phyloP scores from a whole-genome alignment of 1,140 invertebrate species.

The Acromyrmex heyeri region DNA sequence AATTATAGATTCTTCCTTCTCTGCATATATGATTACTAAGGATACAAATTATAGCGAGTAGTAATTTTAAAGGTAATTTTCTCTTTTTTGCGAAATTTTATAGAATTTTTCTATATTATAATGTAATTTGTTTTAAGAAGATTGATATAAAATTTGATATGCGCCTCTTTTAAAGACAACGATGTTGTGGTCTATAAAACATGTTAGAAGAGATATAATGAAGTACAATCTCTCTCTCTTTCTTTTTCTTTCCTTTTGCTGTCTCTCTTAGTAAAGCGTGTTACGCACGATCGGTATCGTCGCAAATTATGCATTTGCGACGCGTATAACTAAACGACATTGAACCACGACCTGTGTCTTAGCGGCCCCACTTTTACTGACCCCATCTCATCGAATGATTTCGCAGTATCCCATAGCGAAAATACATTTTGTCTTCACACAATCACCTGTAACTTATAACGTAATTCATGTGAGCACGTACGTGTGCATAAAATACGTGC shows the following conservation, averaged over 20 bases:
- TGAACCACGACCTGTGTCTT: conserved; percentile 71
- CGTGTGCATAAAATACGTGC: conserved; percentile 11
- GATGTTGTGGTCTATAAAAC: background rate
- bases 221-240: background rate
- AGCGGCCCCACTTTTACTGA: conserved; percentile 65
- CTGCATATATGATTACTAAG: background rate
- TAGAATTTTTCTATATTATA: background rate
- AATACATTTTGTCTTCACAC: conserved; percentile 27
- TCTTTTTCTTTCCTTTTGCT: background rate
- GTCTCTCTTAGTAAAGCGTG: conserved; percentile 23
- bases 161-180: background rate
- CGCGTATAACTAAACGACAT: conserved; percentile 71
- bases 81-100: conserved; percentile 25
- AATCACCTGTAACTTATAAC: conserved; percentile 46
- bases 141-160: background rate
- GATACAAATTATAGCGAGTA: background rate
- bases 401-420: conserved; percentile 54
- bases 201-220: conserved; percentile 21
- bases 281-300: conserved; percentile 57
- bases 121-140: background rate
- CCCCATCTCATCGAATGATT: conserved; percentile 50
- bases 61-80: background rate
- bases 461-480: background rate
- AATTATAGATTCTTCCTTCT: conserved; percentile 53
- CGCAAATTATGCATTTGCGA: conserved; percentile 72